These are phyloP conservation scores for Enteromius fasciolatus DNA, from an alignment of 2,797 vertebrate species.

Conservation along the genomic window DNA sequence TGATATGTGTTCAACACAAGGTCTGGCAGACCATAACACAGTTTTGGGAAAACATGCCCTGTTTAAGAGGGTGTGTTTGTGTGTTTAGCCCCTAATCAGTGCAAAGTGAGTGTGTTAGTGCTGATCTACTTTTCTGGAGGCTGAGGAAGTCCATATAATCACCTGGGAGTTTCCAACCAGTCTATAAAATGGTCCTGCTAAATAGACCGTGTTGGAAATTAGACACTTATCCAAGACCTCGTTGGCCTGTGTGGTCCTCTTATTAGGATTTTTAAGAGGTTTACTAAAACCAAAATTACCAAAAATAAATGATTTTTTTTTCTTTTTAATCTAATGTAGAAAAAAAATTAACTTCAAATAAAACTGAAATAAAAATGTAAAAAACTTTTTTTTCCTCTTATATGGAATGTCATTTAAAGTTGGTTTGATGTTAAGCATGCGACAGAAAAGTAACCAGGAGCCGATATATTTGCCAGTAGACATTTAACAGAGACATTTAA, in stretches of 20 bases:
- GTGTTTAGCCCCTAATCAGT: slow-evolving; percentile 34
- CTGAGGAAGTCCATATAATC: slow-evolving; percentile 14
- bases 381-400: not conserved
- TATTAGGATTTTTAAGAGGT: not conserved
- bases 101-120: not conserved
- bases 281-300: not conserved
- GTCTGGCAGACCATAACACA: slow-evolving; percentile 20
- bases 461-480: not conserved
- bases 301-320: not conserved
- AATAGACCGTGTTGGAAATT: slow-evolving; percentile 4
- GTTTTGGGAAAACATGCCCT: slow-evolving; percentile 53
- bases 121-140: not conserved
- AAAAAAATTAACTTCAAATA: not conserved
- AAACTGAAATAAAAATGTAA: not conserved
- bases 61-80: slow-evolving; percentile 43
- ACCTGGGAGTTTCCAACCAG: not conserved
- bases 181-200: not conserved
- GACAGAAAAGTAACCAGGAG: not conserved
- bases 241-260: not conserved
- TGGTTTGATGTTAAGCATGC: slow-evolving; percentile 4
- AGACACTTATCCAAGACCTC: not conserved
- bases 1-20: slow-evolving; percentile 42
- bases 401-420: not conserved
- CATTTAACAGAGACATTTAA: not conserved
- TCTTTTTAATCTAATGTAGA: not conserved